These are phyloP conservation scores for Chloroceryle amazona DNA, from an alignment of 2,797 vertebrate species.

Conservation along the genomic window DNA sequence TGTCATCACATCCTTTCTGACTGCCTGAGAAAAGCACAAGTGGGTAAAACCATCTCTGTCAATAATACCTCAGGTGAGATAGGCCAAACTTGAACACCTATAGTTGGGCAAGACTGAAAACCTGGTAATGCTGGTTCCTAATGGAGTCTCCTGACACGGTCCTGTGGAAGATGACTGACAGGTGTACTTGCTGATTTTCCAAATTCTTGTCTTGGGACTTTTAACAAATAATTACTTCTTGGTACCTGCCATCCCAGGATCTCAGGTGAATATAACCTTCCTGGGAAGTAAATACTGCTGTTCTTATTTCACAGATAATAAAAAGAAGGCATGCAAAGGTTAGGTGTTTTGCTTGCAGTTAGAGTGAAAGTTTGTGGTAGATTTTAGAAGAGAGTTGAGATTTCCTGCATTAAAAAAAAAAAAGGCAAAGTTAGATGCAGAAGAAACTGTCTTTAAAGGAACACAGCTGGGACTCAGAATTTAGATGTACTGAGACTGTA, in stretches of 20 bases:
- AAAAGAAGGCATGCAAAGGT: background rate
- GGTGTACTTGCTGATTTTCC: background rate
- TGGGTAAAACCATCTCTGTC: background rate
- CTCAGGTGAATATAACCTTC: background rate
- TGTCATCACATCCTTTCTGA: constrained; percentile 46
- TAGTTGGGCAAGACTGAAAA: background rate
- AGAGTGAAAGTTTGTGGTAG: background rate
- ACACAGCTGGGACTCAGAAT: background rate
- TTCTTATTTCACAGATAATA: background rate
- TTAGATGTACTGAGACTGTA: background rate
- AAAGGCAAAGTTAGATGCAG: background rate
- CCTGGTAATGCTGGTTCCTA: background rate
- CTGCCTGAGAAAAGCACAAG: background rate
- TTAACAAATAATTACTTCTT: background rate
- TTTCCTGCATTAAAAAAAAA: background rate
- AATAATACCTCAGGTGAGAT: background rate
- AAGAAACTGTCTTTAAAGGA: background rate
- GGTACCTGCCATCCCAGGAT: background rate
- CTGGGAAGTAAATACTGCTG: background rate
- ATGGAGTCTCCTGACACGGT: background rate
- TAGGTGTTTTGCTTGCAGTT: background rate
- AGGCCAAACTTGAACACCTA: background rate
- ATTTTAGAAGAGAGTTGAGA: background rate
- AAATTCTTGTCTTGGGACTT: background rate
- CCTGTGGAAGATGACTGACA: background rate